Evolutionary conservation across 2,113 vertebrate genomes (phyloP), one percentile per base, ranked within the genome.

Genomic region (Chitala chitala): DNA sequence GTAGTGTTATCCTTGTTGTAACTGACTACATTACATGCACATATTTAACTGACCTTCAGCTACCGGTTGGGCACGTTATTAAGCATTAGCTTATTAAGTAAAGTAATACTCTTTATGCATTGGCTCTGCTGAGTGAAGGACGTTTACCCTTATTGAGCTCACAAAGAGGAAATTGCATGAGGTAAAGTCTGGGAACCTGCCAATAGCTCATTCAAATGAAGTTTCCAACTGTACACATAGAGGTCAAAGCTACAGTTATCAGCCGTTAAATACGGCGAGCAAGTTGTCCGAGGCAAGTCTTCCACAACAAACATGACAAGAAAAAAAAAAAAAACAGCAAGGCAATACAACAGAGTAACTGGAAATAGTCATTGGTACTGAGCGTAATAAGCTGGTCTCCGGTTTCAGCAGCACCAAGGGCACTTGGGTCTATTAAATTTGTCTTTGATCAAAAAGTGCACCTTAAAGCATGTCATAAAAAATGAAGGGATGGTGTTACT

Each of bases 81-180:
- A 15, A 3, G 31, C 33, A 58, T 71, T 69, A 54, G 40, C 17
- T 68, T 3, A 66, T 68, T 68, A 68, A 65, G 24, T 56, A 68
- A 13, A n/a, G 0, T 65, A 58, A 53, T 69, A 69, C 13, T 31
- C 58, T 71, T 50, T 2, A 12, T 46, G 17, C 17, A 29, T 31
- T 50, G 65, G 29, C 29, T 5, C 44, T 20, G 26, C 44, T 2
- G 22, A 29, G n/a, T 5, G n/a, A 24, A 26, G 10, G 64, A 24
- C 12, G n/a, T 24, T 48, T 44, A 1, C 20, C 24, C 5, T 46
- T 55, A n/a, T 44, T 46, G 38, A 5, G 8, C 17, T 5, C n/a
- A 33, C 4, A 0, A 38, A 29, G 22, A 31, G 1, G 24, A 15
- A 73, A 50, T 50, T 22, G 8, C n/a, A 61, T 61, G 5, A 73